Evolutionary conservation across 2,888 invertebrate species (phyloP), one percentile per base, ranked within the genome.

Genomic region (Platerodrilus igneus): DNA sequence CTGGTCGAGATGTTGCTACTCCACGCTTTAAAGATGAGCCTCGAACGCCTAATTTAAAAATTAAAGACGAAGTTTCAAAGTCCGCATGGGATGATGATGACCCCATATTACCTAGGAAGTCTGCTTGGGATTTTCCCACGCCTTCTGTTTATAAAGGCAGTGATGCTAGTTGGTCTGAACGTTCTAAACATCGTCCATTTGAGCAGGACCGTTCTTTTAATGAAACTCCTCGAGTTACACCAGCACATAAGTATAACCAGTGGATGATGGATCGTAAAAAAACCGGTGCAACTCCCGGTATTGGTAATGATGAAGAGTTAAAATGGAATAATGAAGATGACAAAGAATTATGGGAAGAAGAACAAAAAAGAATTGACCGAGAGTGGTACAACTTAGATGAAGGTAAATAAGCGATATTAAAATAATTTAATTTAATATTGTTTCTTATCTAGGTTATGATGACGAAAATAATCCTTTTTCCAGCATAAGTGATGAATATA

Each of bases 341-440:
- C 19, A 78, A 82, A 22, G 79, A 83, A 9, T 73, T 86, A 29
- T 95, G 93, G 93, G 87, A 91, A 62, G 87, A 88, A 56, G 93
- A 94, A 45, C 90, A 94, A 63, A 81, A 83, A 52, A 78, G 90
- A 50, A 69, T 94, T 2, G 97, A 99, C 64, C 74, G 99, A 37
- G 95, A 95, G 57, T 99, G 99, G 97, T 97, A 97, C 64, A 86
- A 84, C 48, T 83, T 95, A 72, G 96, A 93, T 53, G 94, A 96
- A 70, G 86, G 76, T 73, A 60, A 16, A 13, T 15, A 31, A 22
- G 3, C 2, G 5, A 15, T 29, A 39, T 20, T 36, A 10, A 19
- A 15, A 10, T 23, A 23, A 3, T 27, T 9, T 18, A 26, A 19
- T 15, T 28, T 41, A 19, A 14, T 23, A 11, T 40, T 18, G 10